Percentiles rank a stretch among this genome's conserved stretches.
phyloP scores from a whole-genome alignment of 2,797 vertebrate species.

The Macropus fuliginosus region DNA sequence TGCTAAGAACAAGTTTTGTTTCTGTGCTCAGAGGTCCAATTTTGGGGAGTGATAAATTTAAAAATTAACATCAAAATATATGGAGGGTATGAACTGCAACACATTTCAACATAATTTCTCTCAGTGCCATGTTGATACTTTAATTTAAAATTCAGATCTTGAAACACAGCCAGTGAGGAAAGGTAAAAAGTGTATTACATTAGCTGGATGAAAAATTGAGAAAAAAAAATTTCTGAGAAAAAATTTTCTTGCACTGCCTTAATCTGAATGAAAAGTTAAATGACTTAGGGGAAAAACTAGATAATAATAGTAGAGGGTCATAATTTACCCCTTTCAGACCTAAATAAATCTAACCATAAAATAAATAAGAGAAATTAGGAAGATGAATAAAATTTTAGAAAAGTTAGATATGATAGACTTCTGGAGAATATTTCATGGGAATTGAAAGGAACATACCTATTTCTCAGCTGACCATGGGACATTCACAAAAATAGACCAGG shows the following conservation, averaged over 20 bases:
- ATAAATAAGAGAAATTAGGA: too few relatives aligned
- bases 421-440: too few relatives aligned
- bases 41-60: neutral
- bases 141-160: neutral
- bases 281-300: too few relatives aligned
- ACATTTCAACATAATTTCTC: neutral
- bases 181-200: neutral
- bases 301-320: too few relatives aligned
- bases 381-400: too few relatives aligned
- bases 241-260: neutral
- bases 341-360: too few relatives aligned
- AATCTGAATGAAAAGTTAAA: neutral
- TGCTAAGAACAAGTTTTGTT: neutral
- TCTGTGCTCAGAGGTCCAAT: neutral
- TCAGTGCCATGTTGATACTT: neutral
- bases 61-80: neutral
- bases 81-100: neutral
- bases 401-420: too few relatives aligned
- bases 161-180: neutral
- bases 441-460: too few relatives aligned
- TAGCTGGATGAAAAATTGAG: neutral
- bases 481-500: too few relatives aligned
- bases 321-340: too few relatives aligned
- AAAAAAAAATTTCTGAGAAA: neutral
- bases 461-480: too few relatives aligned